phyloP scores from a whole-genome alignment of 2,797 vertebrate species.

The Eremophila alpestris region DNA sequence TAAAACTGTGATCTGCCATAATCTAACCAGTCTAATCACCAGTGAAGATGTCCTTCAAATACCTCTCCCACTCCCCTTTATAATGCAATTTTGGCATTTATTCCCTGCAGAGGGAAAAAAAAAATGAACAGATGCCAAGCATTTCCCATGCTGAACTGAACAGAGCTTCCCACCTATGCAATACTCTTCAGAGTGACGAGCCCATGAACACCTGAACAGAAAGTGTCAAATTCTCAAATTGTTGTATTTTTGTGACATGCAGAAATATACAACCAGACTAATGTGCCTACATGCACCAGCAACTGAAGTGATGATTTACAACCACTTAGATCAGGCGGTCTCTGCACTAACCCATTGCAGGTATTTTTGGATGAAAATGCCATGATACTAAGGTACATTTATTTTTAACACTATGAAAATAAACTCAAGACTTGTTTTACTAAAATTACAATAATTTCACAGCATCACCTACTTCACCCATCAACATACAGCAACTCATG shows the following conservation, averaged over 20 bases:
- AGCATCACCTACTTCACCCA: conserved; percentile 2
- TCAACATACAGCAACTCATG: not conserved
- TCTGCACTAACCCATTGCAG: not conserved
- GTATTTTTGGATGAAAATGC: not conserved
- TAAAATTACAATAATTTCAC: conserved; percentile 17
- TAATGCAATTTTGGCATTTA: not conserved
- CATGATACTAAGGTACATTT: not conserved
- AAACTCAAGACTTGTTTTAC: not conserved
- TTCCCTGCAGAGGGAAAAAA: not conserved
- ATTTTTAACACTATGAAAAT: not conserved
- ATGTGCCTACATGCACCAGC: not conserved
- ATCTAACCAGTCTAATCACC: not conserved
- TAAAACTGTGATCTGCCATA: not conserved
- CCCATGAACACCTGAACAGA: not conserved
- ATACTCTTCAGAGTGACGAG: not conserved
- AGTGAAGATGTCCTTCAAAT: not conserved
- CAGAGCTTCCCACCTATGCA: not conserved
- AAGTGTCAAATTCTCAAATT: not conserved
- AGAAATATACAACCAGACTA: not conserved
- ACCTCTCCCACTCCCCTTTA: not conserved
- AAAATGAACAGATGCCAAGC: not conserved
- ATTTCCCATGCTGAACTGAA: not conserved
- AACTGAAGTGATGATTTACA: not conserved
- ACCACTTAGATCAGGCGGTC: not conserved
- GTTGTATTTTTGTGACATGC: not conserved